These are phyloP conservation scores for Umimayanthus kanabou DNA, from an alignment of 92 coral and sea anemone genomes.

Conservation along the genomic window DNA sequence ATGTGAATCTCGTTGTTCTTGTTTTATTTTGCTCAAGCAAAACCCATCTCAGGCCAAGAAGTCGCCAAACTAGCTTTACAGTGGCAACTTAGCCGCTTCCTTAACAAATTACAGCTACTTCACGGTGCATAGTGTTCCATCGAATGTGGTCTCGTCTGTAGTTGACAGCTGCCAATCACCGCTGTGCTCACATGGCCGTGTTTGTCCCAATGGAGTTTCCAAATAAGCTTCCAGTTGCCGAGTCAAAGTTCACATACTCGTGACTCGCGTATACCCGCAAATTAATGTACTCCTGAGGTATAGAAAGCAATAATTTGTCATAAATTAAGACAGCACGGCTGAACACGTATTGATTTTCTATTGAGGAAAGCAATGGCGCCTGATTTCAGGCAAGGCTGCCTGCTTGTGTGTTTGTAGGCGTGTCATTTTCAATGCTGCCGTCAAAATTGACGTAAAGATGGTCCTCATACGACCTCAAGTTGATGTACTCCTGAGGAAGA, in stretches of 20 bases:
- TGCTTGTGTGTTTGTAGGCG: conserved; percentile 41
- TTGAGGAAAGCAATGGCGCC: conserved; percentile 31
- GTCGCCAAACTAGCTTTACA: neutral
- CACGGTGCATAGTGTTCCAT: neutral
- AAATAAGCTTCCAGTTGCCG: conserved; percentile 59
- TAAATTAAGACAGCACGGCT: conserved; percentile 35
- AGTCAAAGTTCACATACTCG: conserved; percentile 94
- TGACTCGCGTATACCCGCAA: conserved; percentile 94
- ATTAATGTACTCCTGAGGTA: conserved; percentile 89
- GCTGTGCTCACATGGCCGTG: conserved; percentile 32
- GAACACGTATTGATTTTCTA: neutral
- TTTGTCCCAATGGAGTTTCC: conserved; percentile 28
- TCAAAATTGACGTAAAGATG: conserved; percentile 95
- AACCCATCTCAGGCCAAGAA: neutral
- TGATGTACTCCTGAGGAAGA: conserved; percentile 82
- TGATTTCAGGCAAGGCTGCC: conserved; percentile 37
- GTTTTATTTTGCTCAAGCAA: neutral
- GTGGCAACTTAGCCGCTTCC: neutral
- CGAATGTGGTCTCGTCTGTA: neutral
- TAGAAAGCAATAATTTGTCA: conserved; percentile 60
- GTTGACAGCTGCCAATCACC: neutral
- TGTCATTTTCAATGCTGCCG: conserved; percentile 55
- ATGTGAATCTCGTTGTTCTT: too few species aligned
- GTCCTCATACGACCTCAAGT: conserved; percentile 91
- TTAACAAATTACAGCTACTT: neutral